Evolutionary conservation across 1,140 invertebrate genomes (phyloP).

Genomic region (Radopholus similis): DNA sequence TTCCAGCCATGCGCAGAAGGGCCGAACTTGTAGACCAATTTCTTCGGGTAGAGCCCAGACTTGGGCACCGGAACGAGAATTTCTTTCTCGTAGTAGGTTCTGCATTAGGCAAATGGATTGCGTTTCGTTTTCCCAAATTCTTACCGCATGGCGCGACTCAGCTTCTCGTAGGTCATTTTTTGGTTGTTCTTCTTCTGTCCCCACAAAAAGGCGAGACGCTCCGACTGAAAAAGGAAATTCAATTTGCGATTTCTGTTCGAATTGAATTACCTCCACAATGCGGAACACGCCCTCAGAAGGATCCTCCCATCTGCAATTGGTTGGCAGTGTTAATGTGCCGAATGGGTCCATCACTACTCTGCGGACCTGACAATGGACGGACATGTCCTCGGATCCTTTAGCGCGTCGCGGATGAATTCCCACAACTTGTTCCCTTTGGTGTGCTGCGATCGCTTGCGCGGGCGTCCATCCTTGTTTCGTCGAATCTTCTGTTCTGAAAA

Average conservation of each 20-base stretch:
- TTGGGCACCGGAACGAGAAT: constrained; percentile 64
- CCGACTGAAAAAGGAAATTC: constrained; percentile 1
- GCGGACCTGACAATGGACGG: constrained; percentile 63
- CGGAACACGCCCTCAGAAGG: constrained; percentile 78
- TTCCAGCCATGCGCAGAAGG: constrained; percentile 54
- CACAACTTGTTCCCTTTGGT: constrained; percentile 69
- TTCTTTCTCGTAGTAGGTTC: constrained; percentile 65
- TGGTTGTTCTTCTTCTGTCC: constrained; percentile 78
- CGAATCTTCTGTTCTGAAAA: constrained; percentile 32
- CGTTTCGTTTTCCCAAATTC: background rate
- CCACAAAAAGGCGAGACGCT: constrained; percentile 67
- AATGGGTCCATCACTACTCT: constrained; percentile 14
- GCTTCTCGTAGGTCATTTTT: constrained; percentile 88
- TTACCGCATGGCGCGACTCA: constrained; percentile 81
- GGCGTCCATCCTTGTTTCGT: constrained; percentile 57
- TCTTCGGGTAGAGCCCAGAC: constrained; percentile 63
- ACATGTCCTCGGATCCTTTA: constrained; percentile 73
- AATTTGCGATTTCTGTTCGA: background rate
- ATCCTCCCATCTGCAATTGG: constrained; percentile 74
- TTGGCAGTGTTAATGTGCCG: background rate
- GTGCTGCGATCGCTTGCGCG: constrained; percentile 59
- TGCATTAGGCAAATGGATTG: constrained; percentile 43
- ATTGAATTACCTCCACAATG: constrained; percentile 70
- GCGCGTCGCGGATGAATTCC: constrained; percentile 77
- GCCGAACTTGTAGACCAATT: constrained; percentile 64